Base-by-base conservation (phyloP, 37 sponge, comb jelly and placozoan genomes). In the Axinella damicornis region DNA sequence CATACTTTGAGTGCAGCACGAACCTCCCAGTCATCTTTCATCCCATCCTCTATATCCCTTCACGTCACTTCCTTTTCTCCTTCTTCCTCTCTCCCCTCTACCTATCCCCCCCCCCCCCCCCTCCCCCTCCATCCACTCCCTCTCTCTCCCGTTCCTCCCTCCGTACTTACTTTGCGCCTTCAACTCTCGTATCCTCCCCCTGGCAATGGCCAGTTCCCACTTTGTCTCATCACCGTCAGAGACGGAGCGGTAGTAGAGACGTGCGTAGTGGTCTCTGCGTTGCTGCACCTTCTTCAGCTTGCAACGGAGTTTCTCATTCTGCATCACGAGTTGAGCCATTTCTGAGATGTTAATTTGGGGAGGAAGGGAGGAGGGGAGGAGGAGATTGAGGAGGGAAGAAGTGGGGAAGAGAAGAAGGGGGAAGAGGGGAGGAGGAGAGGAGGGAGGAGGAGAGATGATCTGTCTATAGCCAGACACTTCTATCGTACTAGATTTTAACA, bases 201-300 rank as follows among this genome's bases (percentile, higher is more conserved):
- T 53, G 17, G 89, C 89, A n/a, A 25, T 57, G 41, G 15, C 52
- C 22, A 88, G 35, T 53, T 88, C 63, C 63, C 32, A 60, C 34
- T 82, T 76, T 0, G 76, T 77, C 41, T 77, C 72, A 32, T 88
- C 89, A 20, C 82, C 64, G 33, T 88, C 72, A 17, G 83, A 40
- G 25, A 57, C 41, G n/a, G 70, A 35, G 12, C 55, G 37, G 69
- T 77, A 76, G 69, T 88, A 88, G 34, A 82, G 62, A 22, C 69
- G 62, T 6, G 89, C 89, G 38, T 88, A 88, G 59, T 88, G 73
- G 69, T 88, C 89, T 59, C 89, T 65, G 19, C 89, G 28, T 36
- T 77, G 70, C 62, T 88, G 76, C 21, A 64, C 78, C 67, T 82
- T 81, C 14, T 52, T 52, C 28, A 81, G 73, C 78, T 88, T 88